Evolutionary conservation across 1,140 invertebrate genomes (phyloP).

Genomic region (Drosophila orosa): DNA sequence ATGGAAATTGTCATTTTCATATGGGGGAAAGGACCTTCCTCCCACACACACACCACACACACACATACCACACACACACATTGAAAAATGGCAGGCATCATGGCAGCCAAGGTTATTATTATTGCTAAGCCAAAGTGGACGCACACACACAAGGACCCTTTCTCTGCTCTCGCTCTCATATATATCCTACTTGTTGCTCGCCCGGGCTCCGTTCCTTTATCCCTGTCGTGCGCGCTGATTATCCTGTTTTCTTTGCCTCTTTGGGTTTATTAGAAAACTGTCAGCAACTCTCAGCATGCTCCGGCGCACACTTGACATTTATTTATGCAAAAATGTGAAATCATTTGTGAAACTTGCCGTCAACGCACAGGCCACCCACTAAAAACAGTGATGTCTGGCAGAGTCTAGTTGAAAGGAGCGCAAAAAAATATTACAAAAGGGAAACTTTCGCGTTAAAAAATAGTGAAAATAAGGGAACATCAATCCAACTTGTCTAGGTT

Average conservation of each 20-base stretch:
- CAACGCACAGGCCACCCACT: conserved; percentile 39
- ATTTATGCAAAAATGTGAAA: conserved; percentile 83
- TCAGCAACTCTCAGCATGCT: conserved; percentile 74
- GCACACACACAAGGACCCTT: conserved; percentile 29
- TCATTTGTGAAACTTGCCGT: conserved; percentile 80
- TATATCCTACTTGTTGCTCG: conserved; percentile 66
- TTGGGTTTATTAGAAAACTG: conserved; percentile 79
- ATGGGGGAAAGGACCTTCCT: conserved; percentile 28
- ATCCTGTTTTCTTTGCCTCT: conserved; percentile 68
- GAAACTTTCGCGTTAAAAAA: no score
- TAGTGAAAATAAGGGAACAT: not conserved
- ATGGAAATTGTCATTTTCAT: conserved; percentile 79
- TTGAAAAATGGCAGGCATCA: conserved; percentile 71
- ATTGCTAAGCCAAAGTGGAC: conserved; percentile 78
- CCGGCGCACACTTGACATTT: conserved; percentile 79
- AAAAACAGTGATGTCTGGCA: conserved; percentile 11
- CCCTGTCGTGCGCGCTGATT: conserved; percentile 62
- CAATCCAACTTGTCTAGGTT: not conserved
- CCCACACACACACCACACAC: conserved; percentile 9
- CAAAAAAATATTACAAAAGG: not conserved
- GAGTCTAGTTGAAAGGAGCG: not conserved
- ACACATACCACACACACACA: conserved; percentile 11
- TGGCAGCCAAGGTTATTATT: conserved; percentile 79
- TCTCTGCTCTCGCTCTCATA: not conserved
- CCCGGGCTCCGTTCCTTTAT: conserved; percentile 14